Evolutionary conservation across 2,888 invertebrate genomes (phyloP).

Genomic region (Rutpela maculata): DNA sequence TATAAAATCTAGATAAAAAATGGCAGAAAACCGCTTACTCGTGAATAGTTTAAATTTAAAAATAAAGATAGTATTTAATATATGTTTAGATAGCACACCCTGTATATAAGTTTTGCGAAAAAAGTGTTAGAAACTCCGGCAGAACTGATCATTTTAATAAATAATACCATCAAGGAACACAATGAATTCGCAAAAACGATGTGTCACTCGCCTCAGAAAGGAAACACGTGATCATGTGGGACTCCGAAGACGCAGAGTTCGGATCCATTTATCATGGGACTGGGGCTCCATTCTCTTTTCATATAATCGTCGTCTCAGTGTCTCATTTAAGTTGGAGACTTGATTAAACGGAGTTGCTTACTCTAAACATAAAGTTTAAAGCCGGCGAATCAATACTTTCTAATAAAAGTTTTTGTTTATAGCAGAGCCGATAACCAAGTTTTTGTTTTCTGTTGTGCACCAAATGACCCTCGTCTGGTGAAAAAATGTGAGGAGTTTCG

Average conservation of each 20-base stretch:
- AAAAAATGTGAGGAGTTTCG: neutral
- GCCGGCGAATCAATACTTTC: slow-evolving; percentile 29
- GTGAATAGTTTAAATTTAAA: no score
- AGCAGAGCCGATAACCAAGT: neutral
- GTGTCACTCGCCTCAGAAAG: neutral
- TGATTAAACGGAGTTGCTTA: slow-evolving; percentile 29
- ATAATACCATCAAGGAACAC: neutral
- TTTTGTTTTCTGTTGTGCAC: slow-evolving; percentile 2
- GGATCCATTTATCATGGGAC: slow-evolving; percentile 51
- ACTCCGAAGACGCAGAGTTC: slow-evolving; percentile 36
- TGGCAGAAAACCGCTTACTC: no score
- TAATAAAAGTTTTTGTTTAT: slow-evolving; percentile 22
- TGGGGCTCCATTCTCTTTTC: slow-evolving; percentile 39
- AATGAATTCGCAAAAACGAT: slow-evolving; percentile 21
- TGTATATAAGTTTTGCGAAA: neutral
- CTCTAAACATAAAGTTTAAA: slow-evolving; percentile 25
- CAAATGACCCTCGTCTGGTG: neutral
- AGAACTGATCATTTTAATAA: neutral
- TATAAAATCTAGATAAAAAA: no score
- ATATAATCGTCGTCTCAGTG: slow-evolving; percentile 40
- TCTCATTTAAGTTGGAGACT: slow-evolving; percentile 47
- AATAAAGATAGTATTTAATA: no score
- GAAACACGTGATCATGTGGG: slow-evolving; percentile 11
- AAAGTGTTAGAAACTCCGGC: neutral
- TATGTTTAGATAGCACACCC: no score